These are phyloP conservation scores for Smittia sp. DNA, from an alignment of 2,888 invertebrate species.

Conservation along the genomic window DNA sequence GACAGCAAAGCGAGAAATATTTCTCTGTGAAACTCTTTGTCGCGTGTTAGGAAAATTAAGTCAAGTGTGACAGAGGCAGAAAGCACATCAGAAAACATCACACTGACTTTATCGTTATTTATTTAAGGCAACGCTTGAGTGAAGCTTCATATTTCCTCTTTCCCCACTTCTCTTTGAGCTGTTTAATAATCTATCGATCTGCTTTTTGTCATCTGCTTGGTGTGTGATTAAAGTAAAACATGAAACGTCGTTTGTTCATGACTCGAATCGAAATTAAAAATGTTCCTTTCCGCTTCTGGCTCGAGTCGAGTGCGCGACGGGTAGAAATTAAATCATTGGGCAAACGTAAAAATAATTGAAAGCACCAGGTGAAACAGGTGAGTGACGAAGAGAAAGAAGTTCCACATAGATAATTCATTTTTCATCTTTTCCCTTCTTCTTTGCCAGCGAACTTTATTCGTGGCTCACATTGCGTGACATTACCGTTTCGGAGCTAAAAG, in stretches of 20 bases:
- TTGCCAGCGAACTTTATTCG: neutral
- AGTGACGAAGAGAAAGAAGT: neutral
- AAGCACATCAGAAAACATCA: slow-evolving; percentile 7
- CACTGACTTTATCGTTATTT: slow-evolving; percentile 23
- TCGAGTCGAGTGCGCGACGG: too few species aligned
- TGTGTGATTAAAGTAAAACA: slow-evolving; percentile 28
- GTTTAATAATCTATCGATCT: slow-evolving; percentile 21
- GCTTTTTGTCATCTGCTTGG: slow-evolving; percentile 40
- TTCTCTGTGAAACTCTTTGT: slow-evolving; percentile 14
- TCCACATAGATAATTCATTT: slow-evolving; percentile 21
- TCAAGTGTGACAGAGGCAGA: slow-evolving; percentile 36
- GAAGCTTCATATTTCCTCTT: neutral
- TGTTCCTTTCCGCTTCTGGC: neutral
- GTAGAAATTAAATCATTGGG: slow-evolving; percentile 16
- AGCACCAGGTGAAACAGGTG: slow-evolving; percentile 38
- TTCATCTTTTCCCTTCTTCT: slow-evolving; percentile 25
- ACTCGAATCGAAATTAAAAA: neutral
- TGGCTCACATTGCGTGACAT: slow-evolving; percentile 36
- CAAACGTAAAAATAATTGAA: slow-evolving; percentile 19
- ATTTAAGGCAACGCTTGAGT: slow-evolving; percentile 38
- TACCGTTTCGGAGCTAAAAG: slow-evolving; percentile 29
- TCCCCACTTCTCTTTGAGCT: neutral
- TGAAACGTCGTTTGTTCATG: slow-evolving; percentile 2
- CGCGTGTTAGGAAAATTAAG: slow-evolving; percentile 38
- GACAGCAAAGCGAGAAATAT: neutral